Evolutionary conservation across 2,797 vertebrate species (phyloP), one percentile per base, ranked within the genome.

Genomic region (Bradypus variegatus): DNA sequence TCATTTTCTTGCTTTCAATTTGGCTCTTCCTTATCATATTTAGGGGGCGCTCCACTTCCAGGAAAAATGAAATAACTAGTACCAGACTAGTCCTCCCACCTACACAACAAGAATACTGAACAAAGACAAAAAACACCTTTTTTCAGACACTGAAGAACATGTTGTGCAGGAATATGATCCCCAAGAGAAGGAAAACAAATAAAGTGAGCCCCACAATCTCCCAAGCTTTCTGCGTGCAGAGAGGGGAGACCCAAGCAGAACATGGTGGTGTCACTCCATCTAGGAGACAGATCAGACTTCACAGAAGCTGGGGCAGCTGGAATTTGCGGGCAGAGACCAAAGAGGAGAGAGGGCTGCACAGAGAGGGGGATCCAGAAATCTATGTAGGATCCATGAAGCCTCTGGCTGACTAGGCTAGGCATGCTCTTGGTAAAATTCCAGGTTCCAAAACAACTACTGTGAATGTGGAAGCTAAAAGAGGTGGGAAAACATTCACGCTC

Each of bases 381-480:
- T 23, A 6, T 1, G 9, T 0, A 1, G 33, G 60, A 9, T 3
- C 65, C 29, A 45, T 15, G 0, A 3, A 15, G 19, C n/a, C 69
- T 53, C 23, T 14, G 73, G 60, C 73, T 21, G n/a, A 41, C 13
- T 0, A 27, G n/a, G 62, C 70, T 36, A 31, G 8, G 33, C 14
- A 3, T 1, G 23, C 23, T 11, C 1, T 33, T 33, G 38, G 64
- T 4, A 0, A 75, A 53, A 14, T 21, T 27, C 21, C 73, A 50
- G 58, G 19, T 58, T 58, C 58, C 58, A 62, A 27, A 48, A 21
- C 48, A 67, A 9, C 13, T 18, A 6, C 38, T 8, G 19, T 31
- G n/a, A 23, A 38, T 31, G 65, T 6, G n/a, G 81, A 36, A 3
- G 36, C n/a, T 8, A n/a, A 9, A 5, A 0, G 8, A 31, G 23